phyloP scores from a whole-genome alignment of 92 coral and sea anemone species.

The Actinostola sp. region DNA sequence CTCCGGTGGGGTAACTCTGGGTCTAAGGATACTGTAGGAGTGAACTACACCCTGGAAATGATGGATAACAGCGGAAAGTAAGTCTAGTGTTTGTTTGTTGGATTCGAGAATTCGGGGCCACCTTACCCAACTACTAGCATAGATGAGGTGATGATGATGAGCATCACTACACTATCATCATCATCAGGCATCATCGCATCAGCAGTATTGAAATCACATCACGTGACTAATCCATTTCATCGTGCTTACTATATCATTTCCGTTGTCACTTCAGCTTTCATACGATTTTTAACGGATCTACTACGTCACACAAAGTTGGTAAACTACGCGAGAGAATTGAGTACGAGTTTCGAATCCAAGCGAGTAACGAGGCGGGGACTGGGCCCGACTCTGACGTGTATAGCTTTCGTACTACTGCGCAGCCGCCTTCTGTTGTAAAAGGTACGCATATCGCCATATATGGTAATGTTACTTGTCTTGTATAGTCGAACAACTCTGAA shows the following conservation, averaged over 20 bases:
- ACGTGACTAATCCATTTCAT: neutral
- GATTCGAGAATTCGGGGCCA: too few relatives aligned
- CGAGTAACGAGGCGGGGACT: constrained; percentile 91
- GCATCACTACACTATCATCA: too few relatives aligned
- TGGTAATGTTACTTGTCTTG: too few relatives aligned
- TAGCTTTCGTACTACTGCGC: constrained; percentile 76
- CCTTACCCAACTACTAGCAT: too few relatives aligned
- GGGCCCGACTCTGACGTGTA: constrained; percentile 82
- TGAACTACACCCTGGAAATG: constrained; percentile 87
- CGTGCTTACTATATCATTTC: neutral
- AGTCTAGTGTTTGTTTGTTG: constrained; percentile 5
- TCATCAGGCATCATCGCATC: too few relatives aligned
- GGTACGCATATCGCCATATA: too few relatives aligned
- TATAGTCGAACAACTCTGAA: too few relatives aligned
- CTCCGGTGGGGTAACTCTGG: constrained; percentile 81
- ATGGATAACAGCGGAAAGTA: constrained; percentile 71
- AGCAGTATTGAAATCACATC: too few relatives aligned
- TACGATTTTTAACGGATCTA: constrained; percentile 76
- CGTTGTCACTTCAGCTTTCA: constrained; percentile 58
- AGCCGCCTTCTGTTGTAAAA: constrained; percentile 88
- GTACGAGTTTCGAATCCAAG: constrained; percentile 93
- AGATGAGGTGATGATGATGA: too few relatives aligned
- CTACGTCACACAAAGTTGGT: constrained; percentile 92
- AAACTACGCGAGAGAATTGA: constrained; percentile 89
- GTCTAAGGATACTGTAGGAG: constrained; percentile 64